phyloP scores from a whole-genome alignment of 2,888 invertebrate species.

The Didymodactylos carnosus region DNA sequence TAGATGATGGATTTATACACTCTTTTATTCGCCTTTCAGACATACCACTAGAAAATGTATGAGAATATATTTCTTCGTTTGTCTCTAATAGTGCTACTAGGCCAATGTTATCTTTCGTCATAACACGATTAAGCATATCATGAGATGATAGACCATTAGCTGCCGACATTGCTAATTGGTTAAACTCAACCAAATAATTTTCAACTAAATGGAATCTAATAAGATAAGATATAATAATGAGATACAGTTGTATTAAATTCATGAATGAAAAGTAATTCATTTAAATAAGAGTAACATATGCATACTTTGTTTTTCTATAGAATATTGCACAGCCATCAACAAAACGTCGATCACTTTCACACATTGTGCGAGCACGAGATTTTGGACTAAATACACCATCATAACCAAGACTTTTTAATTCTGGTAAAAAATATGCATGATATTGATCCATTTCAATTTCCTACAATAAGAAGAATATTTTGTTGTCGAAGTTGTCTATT shows the following conservation, averaged over 20 bases:
- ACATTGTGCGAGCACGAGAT: constrained; percentile 92
- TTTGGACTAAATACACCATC: constrained; percentile 91
- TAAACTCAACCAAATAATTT: constrained; percentile 90
- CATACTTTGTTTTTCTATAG: constrained; percentile 44
- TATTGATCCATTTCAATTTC: constrained; percentile 98
- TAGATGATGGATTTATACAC: not conserved
- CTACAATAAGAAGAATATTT: constrained; percentile 42
- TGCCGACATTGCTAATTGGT: constrained; percentile 91
- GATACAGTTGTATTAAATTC: not conserved
- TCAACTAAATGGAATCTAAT: constrained; percentile 73
- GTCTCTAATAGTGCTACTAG: constrained; percentile 81
- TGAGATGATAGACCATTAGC: constrained; percentile 68
- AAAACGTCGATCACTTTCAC: constrained; percentile 79
- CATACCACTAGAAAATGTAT: constrained; percentile 34
- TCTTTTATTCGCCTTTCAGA: not conserved
- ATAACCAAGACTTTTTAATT: constrained; percentile 64
- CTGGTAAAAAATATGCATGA: constrained; percentile 81
- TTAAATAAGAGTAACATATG: too few species aligned
- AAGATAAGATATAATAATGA: not conserved
- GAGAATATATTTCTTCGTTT: constrained; percentile 57
- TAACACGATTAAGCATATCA: constrained; percentile 89
- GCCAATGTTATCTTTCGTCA: constrained; percentile 97
- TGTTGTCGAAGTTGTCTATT: not conserved
- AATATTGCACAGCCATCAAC: constrained; percentile 99
- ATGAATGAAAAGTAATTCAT: constrained; percentile 1